A percentile compares a stretch with the other conserved stretches of the same genome.
These are phyloP conservation scores for Acronicta psi DNA, from an alignment of 2,888 invertebrate genomes.

Conservation along the genomic window DNA sequence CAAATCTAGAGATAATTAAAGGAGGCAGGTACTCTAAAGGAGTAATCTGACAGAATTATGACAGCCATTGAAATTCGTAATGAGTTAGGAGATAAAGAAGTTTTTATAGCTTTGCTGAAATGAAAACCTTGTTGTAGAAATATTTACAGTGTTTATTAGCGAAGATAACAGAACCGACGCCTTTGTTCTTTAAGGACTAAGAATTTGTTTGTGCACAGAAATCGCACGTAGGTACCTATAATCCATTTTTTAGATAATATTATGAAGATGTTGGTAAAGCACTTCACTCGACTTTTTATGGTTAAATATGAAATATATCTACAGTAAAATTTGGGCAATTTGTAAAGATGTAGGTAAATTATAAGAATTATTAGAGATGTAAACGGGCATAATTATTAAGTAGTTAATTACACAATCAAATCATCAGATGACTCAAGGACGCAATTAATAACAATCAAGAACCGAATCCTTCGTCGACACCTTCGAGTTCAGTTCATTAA, in stretches of 20 bases:
- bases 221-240: too few species aligned
- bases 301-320: too few species aligned
- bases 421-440: conserved; percentile 18
- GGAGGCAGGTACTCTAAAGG: conserved; percentile 2
- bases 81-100: conserved; percentile 26
- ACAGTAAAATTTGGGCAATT: too few species aligned
- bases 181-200: too few species aligned
- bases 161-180: not conserved
- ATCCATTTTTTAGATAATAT: too few species aligned
- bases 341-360: too few species aligned
- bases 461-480: conserved; percentile 43
- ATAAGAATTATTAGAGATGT: too few species aligned
- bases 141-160: conserved; percentile 10
- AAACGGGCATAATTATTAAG: not conserved
- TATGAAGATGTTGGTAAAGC: too few species aligned
- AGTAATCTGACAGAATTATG: conserved; percentile 15
- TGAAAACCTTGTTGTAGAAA: conserved; percentile 22
- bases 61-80: conserved; percentile 25
- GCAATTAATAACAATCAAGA: conserved; percentile 51
- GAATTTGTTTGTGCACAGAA: too few species aligned
- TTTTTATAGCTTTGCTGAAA: conserved; percentile 20
- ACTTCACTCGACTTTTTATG: too few species aligned
- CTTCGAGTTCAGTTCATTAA: conserved; percentile 45
- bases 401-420: conserved; percentile 8
- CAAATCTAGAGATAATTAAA: conserved; percentile 62